phyloP scores from a whole-genome alignment of 53 echinoderm and acorn worm species.

The Echinometra lucunter region DNA sequence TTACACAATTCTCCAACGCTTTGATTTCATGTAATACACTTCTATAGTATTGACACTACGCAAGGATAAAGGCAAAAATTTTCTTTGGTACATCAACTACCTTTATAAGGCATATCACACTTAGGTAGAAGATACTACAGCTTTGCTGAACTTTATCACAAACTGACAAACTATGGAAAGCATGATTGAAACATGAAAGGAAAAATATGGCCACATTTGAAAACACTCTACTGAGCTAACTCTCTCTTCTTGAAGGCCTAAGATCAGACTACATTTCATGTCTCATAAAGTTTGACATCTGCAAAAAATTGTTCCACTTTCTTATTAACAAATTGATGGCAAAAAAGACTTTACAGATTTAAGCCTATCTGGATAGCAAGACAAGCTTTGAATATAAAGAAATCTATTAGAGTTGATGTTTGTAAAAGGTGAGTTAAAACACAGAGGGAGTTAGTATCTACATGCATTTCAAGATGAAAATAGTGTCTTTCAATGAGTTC shows the following conservation, averaged over 20 bases:
- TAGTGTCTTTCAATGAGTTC: not conserved
- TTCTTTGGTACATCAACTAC: conserved; percentile 38
- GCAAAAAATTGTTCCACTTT: not conserved
- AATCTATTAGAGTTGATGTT: no score
- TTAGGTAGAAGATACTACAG: not conserved
- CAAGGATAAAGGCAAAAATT: conserved; percentile 35
- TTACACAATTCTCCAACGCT: no score
- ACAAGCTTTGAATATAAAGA: not conserved
- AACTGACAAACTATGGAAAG: not conserved
- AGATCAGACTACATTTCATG: not conserved
- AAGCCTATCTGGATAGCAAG: not conserved
- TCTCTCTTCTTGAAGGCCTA: no score
- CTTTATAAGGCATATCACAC: conserved; percentile 10
- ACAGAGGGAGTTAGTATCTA: not conserved
- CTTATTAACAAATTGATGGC: not conserved
- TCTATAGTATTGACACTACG: not conserved
- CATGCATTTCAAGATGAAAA: not conserved
- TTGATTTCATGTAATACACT: not conserved
- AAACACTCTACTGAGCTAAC: not conserved
- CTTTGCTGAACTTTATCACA: not conserved
- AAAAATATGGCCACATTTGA: not conserved
- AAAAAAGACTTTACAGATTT: not conserved
- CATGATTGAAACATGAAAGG: not conserved
- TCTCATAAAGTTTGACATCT: not conserved
- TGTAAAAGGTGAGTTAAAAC: not conserved